Percentiles rank a stretch among this genome's conserved stretches.
Conservation (phyloP, 1,140 invertebrate species). For the Hormaphis cornu region DNA sequence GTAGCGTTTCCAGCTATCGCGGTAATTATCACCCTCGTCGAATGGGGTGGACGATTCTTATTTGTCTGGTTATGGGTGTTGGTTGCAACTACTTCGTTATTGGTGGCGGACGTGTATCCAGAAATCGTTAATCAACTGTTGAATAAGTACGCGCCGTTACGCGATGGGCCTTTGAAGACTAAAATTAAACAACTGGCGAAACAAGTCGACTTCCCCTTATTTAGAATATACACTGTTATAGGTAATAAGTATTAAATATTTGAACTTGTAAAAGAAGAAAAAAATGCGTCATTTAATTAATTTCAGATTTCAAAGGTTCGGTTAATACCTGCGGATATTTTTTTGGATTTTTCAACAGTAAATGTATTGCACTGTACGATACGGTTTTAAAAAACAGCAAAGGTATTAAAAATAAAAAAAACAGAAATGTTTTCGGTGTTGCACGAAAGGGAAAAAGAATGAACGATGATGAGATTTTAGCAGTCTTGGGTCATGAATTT, state of each 20-base stretch:
- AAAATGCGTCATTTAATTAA: slow-evolving; percentile 2
- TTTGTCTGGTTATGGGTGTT: slow-evolving; percentile 94
- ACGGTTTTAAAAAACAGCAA: slow-evolving; percentile 71
- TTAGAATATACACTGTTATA: slow-evolving; percentile 94
- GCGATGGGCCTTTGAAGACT: slow-evolving; percentile 75
- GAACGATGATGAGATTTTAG: slow-evolving; percentile 85
- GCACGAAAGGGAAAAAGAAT: slow-evolving; percentile 57
- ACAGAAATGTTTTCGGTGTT: slow-evolving; percentile 40
- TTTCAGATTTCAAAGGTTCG: slow-evolving; percentile 77
- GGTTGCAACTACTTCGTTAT: slow-evolving; percentile 61
- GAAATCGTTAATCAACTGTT: slow-evolving; percentile 96
- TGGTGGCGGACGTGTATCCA: slow-evolving; percentile 85
- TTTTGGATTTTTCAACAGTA: slow-evolving; percentile 94
- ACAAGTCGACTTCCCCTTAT: slow-evolving; percentile 83
- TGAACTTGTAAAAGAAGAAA: not conserved
- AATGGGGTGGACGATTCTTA: slow-evolving; percentile 82
- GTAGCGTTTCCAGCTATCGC: slow-evolving; percentile 72
- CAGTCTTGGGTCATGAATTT: slow-evolving; percentile 90
- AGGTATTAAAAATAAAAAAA: slow-evolving; percentile 41
- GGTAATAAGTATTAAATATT: slow-evolving; percentile 50
- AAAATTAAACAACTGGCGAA: slow-evolving; percentile 84
- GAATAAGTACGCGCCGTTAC: slow-evolving; percentile 92
- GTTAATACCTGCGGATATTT: slow-evolving; percentile 97
- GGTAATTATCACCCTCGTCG: slow-evolving; percentile 52
- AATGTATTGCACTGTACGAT: slow-evolving; percentile 97